A percentile compares a stretch with the other conserved stretches of the same genome.
These are phyloP conservation scores for Crossaster papposus DNA, from an alignment of 53 echinoderm and acorn worm genomes.

Conservation along the genomic window DNA sequence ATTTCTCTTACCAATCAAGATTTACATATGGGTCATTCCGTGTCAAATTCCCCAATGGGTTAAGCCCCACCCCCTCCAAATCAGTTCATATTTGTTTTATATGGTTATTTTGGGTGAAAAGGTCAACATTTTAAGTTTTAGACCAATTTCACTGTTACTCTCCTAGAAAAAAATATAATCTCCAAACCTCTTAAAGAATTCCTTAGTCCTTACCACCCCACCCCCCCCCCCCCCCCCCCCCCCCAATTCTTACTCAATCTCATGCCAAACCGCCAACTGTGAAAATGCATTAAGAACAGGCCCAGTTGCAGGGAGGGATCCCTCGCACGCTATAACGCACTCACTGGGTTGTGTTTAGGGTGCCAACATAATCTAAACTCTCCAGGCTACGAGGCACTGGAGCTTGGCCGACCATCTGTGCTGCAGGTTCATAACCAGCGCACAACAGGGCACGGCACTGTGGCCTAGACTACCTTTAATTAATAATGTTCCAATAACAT, in stretches of 20 bases:
- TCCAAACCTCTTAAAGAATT: neutral
- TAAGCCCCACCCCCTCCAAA: too few relatives aligned
- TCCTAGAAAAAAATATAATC: neutral
- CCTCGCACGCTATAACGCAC: slow-evolving; percentile 5
- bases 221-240: neutral
- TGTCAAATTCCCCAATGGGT: too few relatives aligned
- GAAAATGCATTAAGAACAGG: slow-evolving; percentile 43
- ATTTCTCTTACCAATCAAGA: too few relatives aligned
- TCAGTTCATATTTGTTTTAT: too few relatives aligned
- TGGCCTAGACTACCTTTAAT: neutral
- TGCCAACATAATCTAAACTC: slow-evolving; percentile 17
- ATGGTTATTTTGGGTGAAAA: too few relatives aligned
- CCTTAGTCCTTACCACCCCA: neutral
- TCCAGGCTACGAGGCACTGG: neutral
- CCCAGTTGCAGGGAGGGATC: neutral
- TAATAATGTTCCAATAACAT: neutral
- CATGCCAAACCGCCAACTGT: slow-evolving; percentile 33
- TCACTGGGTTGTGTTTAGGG: slow-evolving; percentile 38
- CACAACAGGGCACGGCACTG: neutral
- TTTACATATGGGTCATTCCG: too few relatives aligned
- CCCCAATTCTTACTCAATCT: neutral
- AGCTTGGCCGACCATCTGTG: slow-evolving; percentile 25
- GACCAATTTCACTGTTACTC: too few relatives aligned
- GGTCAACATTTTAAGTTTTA: too few relatives aligned
- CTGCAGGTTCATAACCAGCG: neutral